Evolutionary conservation across 2,113 vertebrate genomes (phyloP), one percentile per base, ranked within the genome.

Genomic region (Aphyosemion australe): DNA sequence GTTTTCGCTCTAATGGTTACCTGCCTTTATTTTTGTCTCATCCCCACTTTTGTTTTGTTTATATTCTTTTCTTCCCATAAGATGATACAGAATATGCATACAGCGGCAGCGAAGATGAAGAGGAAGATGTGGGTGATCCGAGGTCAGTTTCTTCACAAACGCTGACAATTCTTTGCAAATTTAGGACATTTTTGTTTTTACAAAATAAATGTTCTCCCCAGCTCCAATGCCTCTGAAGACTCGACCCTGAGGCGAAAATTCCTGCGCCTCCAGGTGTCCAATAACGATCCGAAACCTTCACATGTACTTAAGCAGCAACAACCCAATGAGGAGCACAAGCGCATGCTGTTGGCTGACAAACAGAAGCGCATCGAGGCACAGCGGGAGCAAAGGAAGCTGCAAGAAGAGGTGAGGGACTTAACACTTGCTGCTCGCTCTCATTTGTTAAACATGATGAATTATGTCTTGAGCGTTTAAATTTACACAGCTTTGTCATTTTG

Each of bases 41-140:
- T 26, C 26, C 26, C 26, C 26, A 26, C 26, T 43, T 52, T 10
- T 39, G 50, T 43, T 3, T 43, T 12, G 42, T 54, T n/a, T 16
- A 19, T 59, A 20, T 52, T 7, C 26, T 21, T 37, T 15, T 57
- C 4, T 50, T 15, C 10, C 31, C 6, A 75, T 62, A 87, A 99
- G 98, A 98, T 91, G 97, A 99, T 88, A 99, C 96, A 0, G 97
- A 99, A 76, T 98, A 98, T 0, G 97, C 98, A 65, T 99, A 98
- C 93, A 99, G 97, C 12, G 97, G 96, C 75, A 99, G 97, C 65
- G 97, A 99, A 74, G 98, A 99, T 65, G 97, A 99, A 74, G 96
- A 98, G 48, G 98, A 99, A 65, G 97, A 98, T 61, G 91, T 93
- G 0, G 96, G 96, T 61, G 97, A 99, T 54, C 96, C 95, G 39